phyloP scores from a whole-genome alignment of 2,113 vertebrate species.

The Silurus asotus region DNA sequence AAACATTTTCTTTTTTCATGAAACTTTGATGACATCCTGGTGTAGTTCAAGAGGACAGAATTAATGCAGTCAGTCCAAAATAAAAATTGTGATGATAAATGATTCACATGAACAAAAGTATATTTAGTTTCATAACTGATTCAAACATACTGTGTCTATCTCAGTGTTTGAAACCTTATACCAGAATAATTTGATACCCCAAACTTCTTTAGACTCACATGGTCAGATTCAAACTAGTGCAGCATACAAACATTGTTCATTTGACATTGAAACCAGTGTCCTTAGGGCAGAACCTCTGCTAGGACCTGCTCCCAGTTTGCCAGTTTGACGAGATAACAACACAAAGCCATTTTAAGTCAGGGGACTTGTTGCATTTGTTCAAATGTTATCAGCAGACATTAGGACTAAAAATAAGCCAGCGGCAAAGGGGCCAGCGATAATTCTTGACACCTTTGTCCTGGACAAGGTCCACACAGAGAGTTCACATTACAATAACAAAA shows the following conservation, averaged over 20 bases:
- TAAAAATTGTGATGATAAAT: background rate
- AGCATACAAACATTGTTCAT: constrained; percentile 4
- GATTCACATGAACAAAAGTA: background rate
- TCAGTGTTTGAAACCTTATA: background rate
- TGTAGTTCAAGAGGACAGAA: background rate
- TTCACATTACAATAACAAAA: constrained; percentile 45
- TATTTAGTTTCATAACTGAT: background rate
- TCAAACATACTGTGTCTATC: background rate
- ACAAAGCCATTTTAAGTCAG: constrained; percentile 49
- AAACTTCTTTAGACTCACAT: background rate
- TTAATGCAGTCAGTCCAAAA: background rate
- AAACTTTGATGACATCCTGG: background rate
- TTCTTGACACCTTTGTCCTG: constrained; percentile 43
- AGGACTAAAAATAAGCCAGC: constrained; percentile 44
- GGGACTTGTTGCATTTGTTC: constrained; percentile 37
- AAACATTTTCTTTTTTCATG: background rate
- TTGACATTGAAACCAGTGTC: constrained; percentile 1
- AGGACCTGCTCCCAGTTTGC: background rate
- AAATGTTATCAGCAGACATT: constrained; percentile 32
- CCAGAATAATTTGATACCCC: background rate
- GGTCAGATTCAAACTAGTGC: background rate
- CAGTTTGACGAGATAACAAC: constrained; percentile 18
- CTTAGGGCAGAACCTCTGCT: background rate
- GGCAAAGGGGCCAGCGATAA: constrained; percentile 38
- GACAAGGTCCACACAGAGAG: constrained; percentile 26